Percentiles rank a stretch among this genome's conserved stretches.
Conservation (phyloP, 2,797 vertebrate genomes). For the Amniataba percoides region DNA sequence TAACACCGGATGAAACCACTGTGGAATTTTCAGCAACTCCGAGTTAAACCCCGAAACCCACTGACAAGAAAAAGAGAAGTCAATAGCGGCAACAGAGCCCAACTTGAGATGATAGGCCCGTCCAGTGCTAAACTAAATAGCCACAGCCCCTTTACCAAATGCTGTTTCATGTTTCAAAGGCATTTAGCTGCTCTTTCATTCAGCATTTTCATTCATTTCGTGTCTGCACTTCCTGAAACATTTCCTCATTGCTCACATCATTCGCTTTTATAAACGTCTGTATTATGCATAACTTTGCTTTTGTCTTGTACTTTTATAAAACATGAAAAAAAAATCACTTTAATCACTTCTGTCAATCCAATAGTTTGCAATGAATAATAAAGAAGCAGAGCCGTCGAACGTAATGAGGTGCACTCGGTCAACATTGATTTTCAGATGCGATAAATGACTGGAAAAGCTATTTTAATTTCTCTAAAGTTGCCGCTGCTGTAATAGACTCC, state of each 20-base stretch:
- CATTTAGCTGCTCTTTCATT: constrained; percentile 31
- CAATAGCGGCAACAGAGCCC: constrained; percentile 55
- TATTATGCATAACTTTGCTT: constrained; percentile 5
- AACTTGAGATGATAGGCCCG: constrained; percentile 54
- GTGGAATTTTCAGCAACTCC: constrained; percentile 80
- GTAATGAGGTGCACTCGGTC: constrained; percentile 22
- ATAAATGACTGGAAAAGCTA: constrained; percentile 7
- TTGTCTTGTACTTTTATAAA: constrained; percentile 9
- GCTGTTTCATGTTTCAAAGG: constrained; percentile 54
- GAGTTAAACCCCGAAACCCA: constrained; percentile 73
- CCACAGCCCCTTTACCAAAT: constrained; percentile 34
- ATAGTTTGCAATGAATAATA: constrained; percentile 42
- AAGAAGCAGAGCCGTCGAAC: constrained; percentile 12
- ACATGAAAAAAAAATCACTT: neutral
- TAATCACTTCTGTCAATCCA: constrained; percentile 3
- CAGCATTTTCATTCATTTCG: constrained; percentile 22
- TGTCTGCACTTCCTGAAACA: neutral
- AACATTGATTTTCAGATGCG: constrained; percentile 27
- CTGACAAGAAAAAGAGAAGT: constrained; percentile 68
- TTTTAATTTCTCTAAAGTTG: constrained; percentile 17
- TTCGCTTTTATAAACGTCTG: constrained; percentile 14
- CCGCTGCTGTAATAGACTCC: neutral
- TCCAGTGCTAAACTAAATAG: constrained; percentile 34
- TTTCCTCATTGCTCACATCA: neutral
- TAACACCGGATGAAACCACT: constrained; percentile 84